Base-by-base conservation (phyloP, 2,113 vertebrate species). In the Nothocercus julius region DNA sequence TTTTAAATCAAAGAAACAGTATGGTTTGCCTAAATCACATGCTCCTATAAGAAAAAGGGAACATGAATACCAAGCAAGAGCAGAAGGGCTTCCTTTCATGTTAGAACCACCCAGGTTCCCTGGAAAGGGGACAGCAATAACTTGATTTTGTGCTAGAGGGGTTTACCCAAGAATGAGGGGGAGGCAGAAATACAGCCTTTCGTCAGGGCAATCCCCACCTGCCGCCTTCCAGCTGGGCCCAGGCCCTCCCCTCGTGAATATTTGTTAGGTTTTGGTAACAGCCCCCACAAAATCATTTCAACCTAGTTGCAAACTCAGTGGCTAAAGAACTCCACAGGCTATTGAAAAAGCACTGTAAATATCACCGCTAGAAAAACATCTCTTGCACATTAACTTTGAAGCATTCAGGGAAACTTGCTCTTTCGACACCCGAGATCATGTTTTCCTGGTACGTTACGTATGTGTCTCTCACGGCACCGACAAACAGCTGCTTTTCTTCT, bases 161-260 rank as follows among this genome's bases (percentile, higher is more conserved):
- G 10, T 0, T 44, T 28, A 32, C 7, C 59, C 1, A 1, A 25
- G 21, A 76, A 38, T 17, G 38, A 34, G 0, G 6, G 21, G 54
- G 58, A 42, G 14, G 11, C 36, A 22, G 38, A 64, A 64, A 40
- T 17, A 36, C 11, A 64, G 24, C 36, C 62, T 64, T 40, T 27
- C 40, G 10, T 36, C 14, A 32, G 2, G 5, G 36, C 22, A 75
- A 44, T 51, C 36, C 27, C 49, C 67, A 34, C 12, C 19, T 24
- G 49, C 27, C 17, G 21, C 27, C 45, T 68, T 54, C 27, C 51
- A 30, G 9, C n/a, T 3, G 5, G 49, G 30, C 30, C 30, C 38
- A 62, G 34, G 49, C 13, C 54, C 72, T 74, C 32, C 59, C 69
- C 19, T 19, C 13, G 5, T 1, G 3, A 2, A 1, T 1, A 68